phyloP scores from a whole-genome alignment of 2,888 invertebrate species.

The Dasypolia templi region DNA sequence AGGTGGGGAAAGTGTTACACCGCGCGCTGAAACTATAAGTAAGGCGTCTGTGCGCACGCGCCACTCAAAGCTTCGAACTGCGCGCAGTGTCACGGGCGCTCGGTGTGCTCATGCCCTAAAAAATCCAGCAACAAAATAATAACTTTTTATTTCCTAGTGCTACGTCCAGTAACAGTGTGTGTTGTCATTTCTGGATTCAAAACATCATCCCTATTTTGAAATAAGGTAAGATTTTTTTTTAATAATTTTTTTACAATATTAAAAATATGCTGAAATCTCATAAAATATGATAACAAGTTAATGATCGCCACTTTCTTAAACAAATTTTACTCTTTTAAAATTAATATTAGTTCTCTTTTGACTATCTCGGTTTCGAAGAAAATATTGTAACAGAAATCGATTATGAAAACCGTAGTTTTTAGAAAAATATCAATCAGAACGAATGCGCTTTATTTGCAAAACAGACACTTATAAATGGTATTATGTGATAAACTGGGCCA shows the following conservation, averaged over 20 bases:
- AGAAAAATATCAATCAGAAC: not conserved
- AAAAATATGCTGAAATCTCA: not conserved
- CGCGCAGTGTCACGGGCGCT: slow-evolving; percentile 76
- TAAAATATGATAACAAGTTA: not conserved
- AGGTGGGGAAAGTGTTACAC: slow-evolving; percentile 88
- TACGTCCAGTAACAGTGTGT: slow-evolving; percentile 67
- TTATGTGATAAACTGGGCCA: slow-evolving; percentile 31
- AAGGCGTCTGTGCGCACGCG: slow-evolving; percentile 76
- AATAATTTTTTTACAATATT: not conserved
- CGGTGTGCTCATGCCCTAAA: slow-evolving; percentile 57
- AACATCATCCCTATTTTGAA: slow-evolving; percentile 24
- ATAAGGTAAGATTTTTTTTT: slow-evolving; percentile 58
- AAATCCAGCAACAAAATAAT: slow-evolving; percentile 24
- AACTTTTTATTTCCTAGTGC: slow-evolving; percentile 51
- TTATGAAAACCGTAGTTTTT: not conserved
- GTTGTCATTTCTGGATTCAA: slow-evolving; percentile 65
- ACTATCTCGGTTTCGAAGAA: not conserved
- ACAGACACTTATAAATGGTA: slow-evolving; percentile 6
- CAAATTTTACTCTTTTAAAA: not conserved
- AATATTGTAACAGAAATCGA: not conserved
- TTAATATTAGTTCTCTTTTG: not conserved
- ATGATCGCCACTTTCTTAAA: not conserved
- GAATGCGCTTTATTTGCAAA: not conserved
- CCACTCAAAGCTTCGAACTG: slow-evolving; percentile 78
- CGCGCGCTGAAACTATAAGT: slow-evolving; percentile 86